phyloP scores from a whole-genome alignment of 2,888 invertebrate species.

The Nezara viridula region DNA sequence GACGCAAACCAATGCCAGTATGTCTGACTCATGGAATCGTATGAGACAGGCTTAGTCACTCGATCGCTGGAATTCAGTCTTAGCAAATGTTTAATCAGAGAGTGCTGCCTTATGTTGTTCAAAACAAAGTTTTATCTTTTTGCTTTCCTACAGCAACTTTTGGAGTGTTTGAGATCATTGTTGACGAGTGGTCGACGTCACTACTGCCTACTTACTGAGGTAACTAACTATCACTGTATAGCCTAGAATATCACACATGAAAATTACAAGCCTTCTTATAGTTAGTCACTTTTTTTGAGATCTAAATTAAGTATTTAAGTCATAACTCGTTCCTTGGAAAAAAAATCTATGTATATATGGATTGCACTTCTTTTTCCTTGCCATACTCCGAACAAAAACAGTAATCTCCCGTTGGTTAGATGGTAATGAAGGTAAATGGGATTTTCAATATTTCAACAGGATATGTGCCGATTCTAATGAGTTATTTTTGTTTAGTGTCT shows the following conservation, averaged over 20 bases:
- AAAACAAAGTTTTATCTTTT: not conserved
- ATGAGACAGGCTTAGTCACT: slow-evolving; percentile 2
- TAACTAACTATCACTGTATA: too few relatives aligned
- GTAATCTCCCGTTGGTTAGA: too few relatives aligned
- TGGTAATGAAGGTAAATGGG: too few relatives aligned
- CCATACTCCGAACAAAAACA: too few relatives aligned
- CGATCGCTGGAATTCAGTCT: not conserved
- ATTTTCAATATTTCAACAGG: too few relatives aligned
- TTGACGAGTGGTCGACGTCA: not conserved
- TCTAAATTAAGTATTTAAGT: not conserved
- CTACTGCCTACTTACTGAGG: not conserved
- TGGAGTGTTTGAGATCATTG: not conserved
- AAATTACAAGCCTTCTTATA: not conserved
- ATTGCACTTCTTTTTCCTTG: too few relatives aligned
- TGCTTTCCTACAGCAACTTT: not conserved
- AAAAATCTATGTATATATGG: too few relatives aligned
- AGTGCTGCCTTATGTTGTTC: not conserved
- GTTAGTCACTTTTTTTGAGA: not conserved
- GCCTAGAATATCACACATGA: not conserved
- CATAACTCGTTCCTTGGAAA: too few relatives aligned
- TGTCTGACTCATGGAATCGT: not conserved
- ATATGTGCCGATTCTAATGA: too few relatives aligned
- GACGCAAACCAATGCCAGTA: not conserved
- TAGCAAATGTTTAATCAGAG: not conserved
- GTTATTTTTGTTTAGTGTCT: too few relatives aligned